phyloP scores from a whole-genome alignment of 2,797 vertebrate species.

The Syncerus caffer region DNA sequence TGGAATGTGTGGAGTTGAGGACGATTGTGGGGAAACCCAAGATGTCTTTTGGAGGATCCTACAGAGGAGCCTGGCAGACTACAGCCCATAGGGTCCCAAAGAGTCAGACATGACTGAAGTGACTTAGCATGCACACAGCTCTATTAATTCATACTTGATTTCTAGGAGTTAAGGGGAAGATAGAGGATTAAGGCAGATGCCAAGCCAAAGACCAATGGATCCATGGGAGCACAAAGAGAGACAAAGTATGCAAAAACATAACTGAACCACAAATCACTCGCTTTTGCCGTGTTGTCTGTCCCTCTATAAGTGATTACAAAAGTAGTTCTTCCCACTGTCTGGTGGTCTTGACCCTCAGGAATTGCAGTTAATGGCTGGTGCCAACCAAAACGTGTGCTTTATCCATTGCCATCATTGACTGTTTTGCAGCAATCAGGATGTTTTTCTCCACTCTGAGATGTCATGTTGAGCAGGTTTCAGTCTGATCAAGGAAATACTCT shows the following conservation, averaged over 20 bases:
- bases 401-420: slow-evolving; percentile 1
- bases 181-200: not conserved
- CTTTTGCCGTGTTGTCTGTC: not conserved
- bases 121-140: not conserved
- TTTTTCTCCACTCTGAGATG: slow-evolving; percentile 11
- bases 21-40: not conserved
- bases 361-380: not conserved
- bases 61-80: not conserved
- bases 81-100: not conserved
- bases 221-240: not conserved
- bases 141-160: not conserved
- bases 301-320: not conserved
- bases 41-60: not conserved
- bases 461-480: slow-evolving; percentile 33
- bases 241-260: not conserved
- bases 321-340: not conserved
- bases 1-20: not conserved
- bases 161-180: not conserved
- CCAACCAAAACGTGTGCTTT: slow-evolving; percentile 64
- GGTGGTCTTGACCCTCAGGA: not conserved
- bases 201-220: not conserved
- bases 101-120: not conserved
- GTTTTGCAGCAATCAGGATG: slow-evolving; percentile 49
- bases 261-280: not conserved
- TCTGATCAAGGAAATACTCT: slow-evolving; percentile 60